Evolutionary conservation across 2,888 invertebrate genomes (phyloP).

Genomic region (Agrochola circellaris): DNA sequence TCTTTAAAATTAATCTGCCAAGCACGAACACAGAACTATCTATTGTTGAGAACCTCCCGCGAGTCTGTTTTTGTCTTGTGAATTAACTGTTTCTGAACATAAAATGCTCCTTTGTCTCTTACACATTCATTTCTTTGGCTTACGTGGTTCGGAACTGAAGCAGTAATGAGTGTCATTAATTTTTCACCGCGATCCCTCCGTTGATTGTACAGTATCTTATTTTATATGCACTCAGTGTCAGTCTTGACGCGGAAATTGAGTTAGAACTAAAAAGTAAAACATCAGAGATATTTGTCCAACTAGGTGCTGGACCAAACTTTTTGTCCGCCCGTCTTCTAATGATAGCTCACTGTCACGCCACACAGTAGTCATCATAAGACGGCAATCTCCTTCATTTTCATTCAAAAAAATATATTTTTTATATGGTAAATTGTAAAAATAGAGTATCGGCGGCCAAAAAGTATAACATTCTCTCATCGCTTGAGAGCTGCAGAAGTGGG

Average conservation of each 20-base stretch:
- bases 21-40: no score
- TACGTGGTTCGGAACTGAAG: slow-evolving; percentile 28
- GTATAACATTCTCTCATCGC: slow-evolving; percentile 4
- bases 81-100: not conserved
- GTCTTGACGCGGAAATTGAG: not conserved
- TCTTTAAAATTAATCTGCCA: not conserved
- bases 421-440: not conserved
- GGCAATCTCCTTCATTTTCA: not conserved
- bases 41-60: no score
- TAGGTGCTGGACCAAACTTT: slow-evolving; percentile 11
- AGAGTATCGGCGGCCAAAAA: slow-evolving; percentile 14
- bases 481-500: slow-evolving; percentile 25
- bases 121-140: not conserved
- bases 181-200: slow-evolving; percentile 24
- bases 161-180: not conserved
- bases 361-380: slow-evolving; percentile 20
- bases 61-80: not conserved
- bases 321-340: slow-evolving; percentile 31
- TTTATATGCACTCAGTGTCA: not conserved
- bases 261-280: slow-evolving; percentile 1
- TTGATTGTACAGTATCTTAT: slow-evolving; percentile 32
- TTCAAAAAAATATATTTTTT: not conserved
- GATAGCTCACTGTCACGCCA: slow-evolving; percentile 31
- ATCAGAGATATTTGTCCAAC: not conserved
- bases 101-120: not conserved